These are phyloP conservation scores for Calephelis nemesis DNA, from an alignment of 1,140 invertebrate species.

Conservation along the genomic window DNA sequence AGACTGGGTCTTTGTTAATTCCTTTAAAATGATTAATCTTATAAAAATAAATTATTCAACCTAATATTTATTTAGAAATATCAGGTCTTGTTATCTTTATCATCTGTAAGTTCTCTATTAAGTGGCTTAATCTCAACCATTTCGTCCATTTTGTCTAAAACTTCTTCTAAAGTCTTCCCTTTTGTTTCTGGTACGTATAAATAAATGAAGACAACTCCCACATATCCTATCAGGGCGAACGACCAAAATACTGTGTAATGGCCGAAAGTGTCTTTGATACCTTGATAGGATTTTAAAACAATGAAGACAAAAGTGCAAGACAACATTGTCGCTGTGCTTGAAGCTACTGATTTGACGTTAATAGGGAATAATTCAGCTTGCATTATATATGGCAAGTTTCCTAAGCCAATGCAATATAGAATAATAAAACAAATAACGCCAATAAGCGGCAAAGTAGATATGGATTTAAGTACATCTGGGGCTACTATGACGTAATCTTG, in stretches of 20 bases:
- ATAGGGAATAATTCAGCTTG: slow-evolving; percentile 83
- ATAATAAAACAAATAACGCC: slow-evolving; percentile 81
- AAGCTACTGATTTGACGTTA: slow-evolving; percentile 80
- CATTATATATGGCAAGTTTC: slow-evolving; percentile 81
- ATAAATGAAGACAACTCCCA: slow-evolving; percentile 80
- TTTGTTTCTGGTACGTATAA: slow-evolving; percentile 87
- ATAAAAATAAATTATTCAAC: too few relatives aligned
- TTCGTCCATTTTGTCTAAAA: slow-evolving; percentile 73
- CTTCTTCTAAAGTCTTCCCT: slow-evolving; percentile 84
- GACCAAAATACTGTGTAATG: slow-evolving; percentile 80
- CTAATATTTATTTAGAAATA: not conserved
- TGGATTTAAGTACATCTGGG: slow-evolving; percentile 45
- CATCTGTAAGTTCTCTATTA: slow-evolving; percentile 28
- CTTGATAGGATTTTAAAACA: slow-evolving; percentile 80
- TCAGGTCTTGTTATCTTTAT: slow-evolving; percentile 12
- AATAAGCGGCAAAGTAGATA: slow-evolving; percentile 77
- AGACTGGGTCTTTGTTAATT: too few relatives aligned
- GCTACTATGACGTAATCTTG: slow-evolving; percentile 54
- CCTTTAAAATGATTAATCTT: too few relatives aligned
- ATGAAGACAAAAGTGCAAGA: slow-evolving; percentile 73
- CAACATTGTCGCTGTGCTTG: slow-evolving; percentile 67
- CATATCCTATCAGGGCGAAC: slow-evolving; percentile 78
- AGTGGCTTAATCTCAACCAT: slow-evolving; percentile 42
- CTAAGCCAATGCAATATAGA: slow-evolving; percentile 80
- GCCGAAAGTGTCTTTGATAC: slow-evolving; percentile 76